Evolutionary conservation across 2,113 vertebrate species (phyloP), one percentile per base, ranked within the genome.

Genomic region (Solenodon paradoxus): DNA sequence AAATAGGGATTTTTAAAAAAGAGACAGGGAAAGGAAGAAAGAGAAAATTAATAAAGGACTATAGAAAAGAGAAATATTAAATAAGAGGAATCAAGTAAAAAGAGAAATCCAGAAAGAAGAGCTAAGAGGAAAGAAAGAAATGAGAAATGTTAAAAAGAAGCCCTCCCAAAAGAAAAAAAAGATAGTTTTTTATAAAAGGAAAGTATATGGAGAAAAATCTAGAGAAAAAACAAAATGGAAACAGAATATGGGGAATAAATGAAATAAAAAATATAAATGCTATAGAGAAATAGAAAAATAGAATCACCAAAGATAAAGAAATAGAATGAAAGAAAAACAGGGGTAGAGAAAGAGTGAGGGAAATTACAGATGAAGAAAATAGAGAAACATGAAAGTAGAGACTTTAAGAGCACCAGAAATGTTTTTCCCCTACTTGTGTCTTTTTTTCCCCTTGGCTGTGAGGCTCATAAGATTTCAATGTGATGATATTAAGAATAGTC

Each of bases 181-280:
- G 6, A 40, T n/a, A 45, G 35, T 24, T 26, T 71, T 87, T 81
- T 63, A 28, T 5, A 42, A 40, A 80, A 28, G 16, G 38, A 88
- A 95, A 35, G 68, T 81, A 55, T 40, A 74, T 47, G 30, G 38
- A 16, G 30, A 87, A 92, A 91, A 86, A 88, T 55, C n/a, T 71
- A 77, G 49, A 78, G 57, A 84, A 28, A 86, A 95, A 95, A n/a
- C 7, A 92, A n/a, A 74, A 61, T 4, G 63, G 17, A 42, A 92
- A 69, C 19, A 82, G 19, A 90, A 42, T 45, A 94, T 88, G 20
- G 30, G 78, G 26, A 11, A 40, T 26, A 74, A 81, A 88, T 72
- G 80, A 66, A 92, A 28, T 42, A 90, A 49, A 72, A 71, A 84
- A 84, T 82, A 84, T 30, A n/a, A 83, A 19, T 69, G 94, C 24